Conservation (phyloP, 2,113 vertebrate genomes). For the Callipepla californica region DNA sequence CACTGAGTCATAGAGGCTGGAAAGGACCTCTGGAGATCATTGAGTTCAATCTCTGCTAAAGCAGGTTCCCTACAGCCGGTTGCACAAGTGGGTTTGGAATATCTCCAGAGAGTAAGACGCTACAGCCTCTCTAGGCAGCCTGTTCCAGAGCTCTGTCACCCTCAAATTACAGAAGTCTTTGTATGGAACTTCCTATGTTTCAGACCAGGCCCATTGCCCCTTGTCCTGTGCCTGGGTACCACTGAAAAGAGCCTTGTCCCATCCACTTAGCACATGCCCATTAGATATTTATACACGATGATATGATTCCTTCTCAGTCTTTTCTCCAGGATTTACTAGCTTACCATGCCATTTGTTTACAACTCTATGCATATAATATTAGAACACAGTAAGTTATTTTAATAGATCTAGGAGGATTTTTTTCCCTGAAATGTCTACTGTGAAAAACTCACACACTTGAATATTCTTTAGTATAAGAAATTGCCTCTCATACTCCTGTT, state of each 20-base stretch:
- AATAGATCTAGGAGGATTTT: not conserved
- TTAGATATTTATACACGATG: too few relatives aligned
- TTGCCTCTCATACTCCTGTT: not conserved
- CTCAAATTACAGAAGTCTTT: too few relatives aligned
- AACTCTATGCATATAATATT: not conserved
- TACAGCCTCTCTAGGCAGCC: not conserved
- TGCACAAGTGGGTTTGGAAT: not conserved
- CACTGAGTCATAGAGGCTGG: not conserved
- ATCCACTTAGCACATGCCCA: too few relatives aligned
- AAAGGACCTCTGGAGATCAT: not conserved
- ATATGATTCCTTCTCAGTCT: too few relatives aligned
- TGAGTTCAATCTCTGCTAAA: not conserved
- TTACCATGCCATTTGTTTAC: not conserved
- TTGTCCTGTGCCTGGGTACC: too few relatives aligned
- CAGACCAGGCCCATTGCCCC: too few relatives aligned
- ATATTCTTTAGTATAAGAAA: not conserved
- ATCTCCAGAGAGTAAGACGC: not conserved
- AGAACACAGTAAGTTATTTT: not conserved
- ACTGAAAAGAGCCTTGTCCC: too few relatives aligned
- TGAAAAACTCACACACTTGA: not conserved
- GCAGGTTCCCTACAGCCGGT: not conserved
- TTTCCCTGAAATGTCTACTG: not conserved
- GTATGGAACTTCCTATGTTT: too few relatives aligned
- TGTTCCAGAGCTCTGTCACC: not conserved
- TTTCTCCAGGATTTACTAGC: not conserved